These are phyloP conservation scores for Athrips mouffetella DNA, from an alignment of 2,888 invertebrate species.

Conservation along the genomic window DNA sequence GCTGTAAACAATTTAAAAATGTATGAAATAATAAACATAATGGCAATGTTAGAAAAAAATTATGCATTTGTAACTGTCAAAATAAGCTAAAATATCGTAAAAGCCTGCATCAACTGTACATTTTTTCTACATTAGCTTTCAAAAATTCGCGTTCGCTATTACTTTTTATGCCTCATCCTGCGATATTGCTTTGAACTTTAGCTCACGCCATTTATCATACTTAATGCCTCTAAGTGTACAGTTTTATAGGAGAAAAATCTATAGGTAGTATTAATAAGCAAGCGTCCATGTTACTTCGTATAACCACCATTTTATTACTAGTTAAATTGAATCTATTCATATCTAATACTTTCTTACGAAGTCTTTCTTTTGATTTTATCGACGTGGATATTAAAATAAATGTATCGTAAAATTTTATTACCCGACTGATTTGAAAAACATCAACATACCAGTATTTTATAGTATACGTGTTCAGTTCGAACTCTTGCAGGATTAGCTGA, in stretches of 20 bases:
- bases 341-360: conserved; percentile 8
- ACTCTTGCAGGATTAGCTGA: conserved; percentile 49
- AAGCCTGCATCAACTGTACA: not conserved
- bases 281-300: conserved; percentile 33
- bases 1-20: too few species aligned
- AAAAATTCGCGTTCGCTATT: conserved; percentile 3
- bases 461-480: conserved; percentile 44
- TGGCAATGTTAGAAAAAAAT: too few species aligned
- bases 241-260: conserved; percentile 26
- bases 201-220: conserved; percentile 10
- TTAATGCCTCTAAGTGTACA: not conserved
- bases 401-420: conserved; percentile 58
- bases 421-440: conserved; percentile 34
- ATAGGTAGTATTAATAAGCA: conserved; percentile 36
- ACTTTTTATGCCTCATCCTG: conserved; percentile 6
- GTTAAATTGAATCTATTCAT: conserved; percentile 44
- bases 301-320: conserved; percentile 41
- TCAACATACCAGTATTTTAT: conserved; percentile 17
- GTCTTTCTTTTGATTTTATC: conserved; percentile 45
- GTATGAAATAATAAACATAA: too few species aligned
- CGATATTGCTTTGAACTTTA: conserved; percentile 6
- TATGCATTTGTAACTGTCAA: too few species aligned
- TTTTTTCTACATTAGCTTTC: not conserved
- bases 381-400: conserved; percentile 48
- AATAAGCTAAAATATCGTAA: too few species aligned